Base-by-base conservation (phyloP, 1,140 invertebrate species). In the Caenorhabditis briggsae region DNA sequence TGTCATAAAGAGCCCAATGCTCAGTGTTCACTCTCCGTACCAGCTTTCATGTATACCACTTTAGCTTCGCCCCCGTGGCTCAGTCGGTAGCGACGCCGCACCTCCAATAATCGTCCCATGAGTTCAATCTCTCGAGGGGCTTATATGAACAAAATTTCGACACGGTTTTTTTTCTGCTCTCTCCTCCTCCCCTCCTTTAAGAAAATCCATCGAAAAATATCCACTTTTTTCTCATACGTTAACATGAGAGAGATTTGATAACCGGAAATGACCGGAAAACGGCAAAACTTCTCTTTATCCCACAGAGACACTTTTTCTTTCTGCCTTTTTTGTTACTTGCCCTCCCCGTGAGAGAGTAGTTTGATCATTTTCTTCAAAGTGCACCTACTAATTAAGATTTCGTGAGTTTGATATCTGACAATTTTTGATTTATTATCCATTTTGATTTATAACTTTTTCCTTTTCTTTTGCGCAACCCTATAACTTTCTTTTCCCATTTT, bases 181-280 rank as follows among this genome's bases (percentile, higher is more conserved):
- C n/a, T n/a, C n/a, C n/a, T n/a, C n/a, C n/a, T n/a, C n/a, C n/a
- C 33, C 33, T 2, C 33, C 33, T 33, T 33, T 33, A 33, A 33
- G 33, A 33, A 33, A 33, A 33, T 33, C 33, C 33, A 33, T 33
- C 33, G 33, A 33, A 33, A 53, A 14, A 53, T 53, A 53, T 11
- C 16, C 11, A 53, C 33, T 53, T 8, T 53, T 53, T 53, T 2
- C 11, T 53, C 43, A 46, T 48, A 16, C 43, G 46, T 46, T 74
- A 74, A 41, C 59, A 64, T 64, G 25, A n/a, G 59, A 64, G 41
- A 46, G 12, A 48, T 74, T 74, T 74, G 65, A 74, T 74, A 74
- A n/a, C 16, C 33, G 65, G 65, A 74, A 74, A 23, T 74, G 41
- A 74, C 65, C 65, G 65, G 65, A 74, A 74, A 48, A 46, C 65